These are phyloP conservation scores for Palythoa caribaeorum DNA, from an alignment of 92 coral and sea anemone genomes.

Conservation along the genomic window DNA sequence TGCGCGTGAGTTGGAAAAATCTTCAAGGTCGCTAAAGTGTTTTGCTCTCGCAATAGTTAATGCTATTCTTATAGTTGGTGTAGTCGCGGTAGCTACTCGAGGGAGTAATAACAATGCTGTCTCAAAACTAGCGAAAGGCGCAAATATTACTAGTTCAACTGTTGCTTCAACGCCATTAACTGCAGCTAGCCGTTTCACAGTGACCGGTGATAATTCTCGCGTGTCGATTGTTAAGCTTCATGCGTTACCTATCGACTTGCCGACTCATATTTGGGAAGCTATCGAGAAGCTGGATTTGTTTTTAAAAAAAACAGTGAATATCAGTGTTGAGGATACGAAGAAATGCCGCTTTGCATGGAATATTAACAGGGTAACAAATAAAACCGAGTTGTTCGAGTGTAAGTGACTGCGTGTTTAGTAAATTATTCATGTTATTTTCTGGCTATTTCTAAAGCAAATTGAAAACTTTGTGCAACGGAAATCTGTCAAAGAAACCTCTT, in stretches of 20 bases:
- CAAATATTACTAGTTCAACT: background rate
- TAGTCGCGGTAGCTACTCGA: slow-evolving; percentile 49
- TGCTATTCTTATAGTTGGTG: slow-evolving; percentile 55
- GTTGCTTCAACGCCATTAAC: background rate
- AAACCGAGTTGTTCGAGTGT: background rate
- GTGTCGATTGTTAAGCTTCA: background rate
- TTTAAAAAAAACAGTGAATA: background rate
- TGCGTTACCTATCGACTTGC: background rate
- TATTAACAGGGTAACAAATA: background rate
- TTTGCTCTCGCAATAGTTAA: slow-evolving; percentile 53
- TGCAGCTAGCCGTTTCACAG: background rate
- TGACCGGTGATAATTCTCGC: background rate
- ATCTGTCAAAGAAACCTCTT: no score
- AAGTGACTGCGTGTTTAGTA: background rate
- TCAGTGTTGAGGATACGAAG: background rate
- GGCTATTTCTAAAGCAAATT: no score
- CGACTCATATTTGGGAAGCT: background rate
- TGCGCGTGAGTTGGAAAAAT: background rate
- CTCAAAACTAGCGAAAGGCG: background rate
- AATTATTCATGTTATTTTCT: no score
- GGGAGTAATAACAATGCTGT: background rate
- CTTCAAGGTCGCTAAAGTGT: slow-evolving; percentile 40
- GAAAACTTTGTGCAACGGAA: no score
- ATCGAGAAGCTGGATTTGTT: background rate
- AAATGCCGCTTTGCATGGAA: slow-evolving; percentile 5